These are phyloP conservation scores for Cabera pusaria DNA, from an alignment of 2,888 invertebrate genomes.

Conservation along the genomic window DNA sequence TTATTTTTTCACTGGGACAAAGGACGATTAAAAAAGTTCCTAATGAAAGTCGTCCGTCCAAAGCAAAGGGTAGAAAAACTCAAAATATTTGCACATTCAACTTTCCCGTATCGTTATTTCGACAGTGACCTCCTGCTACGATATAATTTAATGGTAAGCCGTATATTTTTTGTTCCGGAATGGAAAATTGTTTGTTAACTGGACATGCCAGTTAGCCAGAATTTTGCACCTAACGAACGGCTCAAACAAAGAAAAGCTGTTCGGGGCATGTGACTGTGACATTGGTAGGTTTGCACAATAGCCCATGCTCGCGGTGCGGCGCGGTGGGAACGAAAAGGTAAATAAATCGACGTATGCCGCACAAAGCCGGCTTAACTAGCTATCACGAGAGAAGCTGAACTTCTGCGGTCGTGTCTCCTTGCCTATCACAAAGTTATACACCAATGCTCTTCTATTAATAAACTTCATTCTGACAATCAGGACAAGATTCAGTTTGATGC, in stretches of 20 bases:
- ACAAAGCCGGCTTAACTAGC: slow-evolving; percentile 45
- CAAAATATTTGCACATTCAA: slow-evolving; percentile 40
- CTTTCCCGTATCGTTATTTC: slow-evolving; percentile 29
- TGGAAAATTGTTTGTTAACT: slow-evolving; percentile 4
- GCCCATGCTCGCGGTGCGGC: slow-evolving; percentile 8
- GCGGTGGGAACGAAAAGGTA: slow-evolving; percentile 35
- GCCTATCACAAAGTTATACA: slow-evolving; percentile 39
- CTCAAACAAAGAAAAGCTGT: slow-evolving; percentile 18
- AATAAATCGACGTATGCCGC: slow-evolving; percentile 43
- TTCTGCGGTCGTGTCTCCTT: slow-evolving; percentile 31
- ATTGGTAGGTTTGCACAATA: slow-evolving; percentile 27
- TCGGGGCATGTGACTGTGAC: slow-evolving; percentile 29
- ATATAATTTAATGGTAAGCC: not conserved
- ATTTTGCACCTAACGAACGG: slow-evolving; percentile 19
- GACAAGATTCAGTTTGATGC: slow-evolving; percentile 9
- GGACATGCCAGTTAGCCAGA: slow-evolving; percentile 23
- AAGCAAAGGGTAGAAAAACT: slow-evolving; percentile 66
- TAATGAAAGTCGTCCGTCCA: slow-evolving; percentile 73
- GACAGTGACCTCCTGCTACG: slow-evolving; percentile 12
- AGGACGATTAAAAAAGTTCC: slow-evolving; percentile 81
- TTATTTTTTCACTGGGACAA: slow-evolving; percentile 75
- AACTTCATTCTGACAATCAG: slow-evolving; percentile 38
- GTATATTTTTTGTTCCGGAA: slow-evolving; percentile 3
- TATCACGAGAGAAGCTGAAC: slow-evolving; percentile 36
- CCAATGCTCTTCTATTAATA: slow-evolving; percentile 34